Evolutionary conservation across 2,113 vertebrate genomes (phyloP), one percentile per base, ranked within the genome.

Genomic region (Perognathus longimembris): DNA sequence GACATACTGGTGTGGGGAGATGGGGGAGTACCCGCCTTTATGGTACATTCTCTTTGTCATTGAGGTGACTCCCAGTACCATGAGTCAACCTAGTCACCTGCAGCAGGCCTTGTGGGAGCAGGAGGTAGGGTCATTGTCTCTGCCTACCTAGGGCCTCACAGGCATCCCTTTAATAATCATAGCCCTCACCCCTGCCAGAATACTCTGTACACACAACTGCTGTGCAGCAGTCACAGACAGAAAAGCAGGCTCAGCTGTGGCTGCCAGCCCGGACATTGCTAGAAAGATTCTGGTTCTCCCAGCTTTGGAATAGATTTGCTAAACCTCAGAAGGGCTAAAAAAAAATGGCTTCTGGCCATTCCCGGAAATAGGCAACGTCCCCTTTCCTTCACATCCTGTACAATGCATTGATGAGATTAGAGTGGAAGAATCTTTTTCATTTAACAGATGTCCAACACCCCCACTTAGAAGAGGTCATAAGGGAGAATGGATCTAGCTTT

Each of bases 81-180:
- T 97, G 97, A 97, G 95, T 97, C 97, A 97, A 88, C 64, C 67
- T 40, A 95, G 84, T 95, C 93, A 94, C 95, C 95, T 92, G 90
- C 91, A 89, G 67, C 74, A 87, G 80, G 73, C 78, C 32, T 38
- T 91, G 22, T 83, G 88, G 92, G 78, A 64, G 88, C 78, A 94
- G 81, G 63, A 74, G 22, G 66, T 57, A 84, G n/a, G 92, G 59
- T 70, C 59, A 61, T 38, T 74, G 40, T 88, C 86, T 32, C 69
- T 93, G 54, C 81, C 80, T 71, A 66, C 64, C 94, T 81, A 84
- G 76, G 42, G 17, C 21, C 64, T 82, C 30, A 26, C 45, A 81
- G 18, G 40, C 77, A 85, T 75, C 63, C 66, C 45, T 59, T 69
- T 57, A 74, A 42, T 18, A 17, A 40, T 77, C 76, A 77, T 6